These are phyloP conservation scores for Cantharis rustica DNA, from an alignment of 2,888 invertebrate species.

Conservation along the genomic window DNA sequence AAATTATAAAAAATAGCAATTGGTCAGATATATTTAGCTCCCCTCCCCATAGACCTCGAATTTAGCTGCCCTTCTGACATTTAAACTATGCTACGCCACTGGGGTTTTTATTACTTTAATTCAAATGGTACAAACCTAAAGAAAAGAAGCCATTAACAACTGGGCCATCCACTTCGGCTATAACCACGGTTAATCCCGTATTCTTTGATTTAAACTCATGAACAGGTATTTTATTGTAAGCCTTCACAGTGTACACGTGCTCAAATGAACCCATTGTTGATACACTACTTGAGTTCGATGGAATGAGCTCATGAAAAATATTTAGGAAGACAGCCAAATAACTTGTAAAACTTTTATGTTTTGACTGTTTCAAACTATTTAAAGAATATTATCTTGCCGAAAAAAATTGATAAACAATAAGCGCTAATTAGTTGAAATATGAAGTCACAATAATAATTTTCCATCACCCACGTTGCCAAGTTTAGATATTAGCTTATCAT, in stretches of 20 bases:
- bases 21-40: no score
- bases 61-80: no score
- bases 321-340: background rate
- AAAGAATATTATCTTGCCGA: background rate
- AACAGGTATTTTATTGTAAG: conserved; percentile 75
- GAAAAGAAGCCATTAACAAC: conserved; percentile 87
- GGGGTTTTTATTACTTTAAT: no score
- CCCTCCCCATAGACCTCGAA: no score
- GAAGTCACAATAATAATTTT: background rate
- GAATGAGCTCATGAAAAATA: background rate
- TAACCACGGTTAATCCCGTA: conserved; percentile 81
- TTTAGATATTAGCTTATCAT: background rate
- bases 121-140: conserved; percentile 66
- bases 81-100: no score
- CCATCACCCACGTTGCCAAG: background rate
- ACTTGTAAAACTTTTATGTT: background rate
- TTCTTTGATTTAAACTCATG: conserved; percentile 78
- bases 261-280: conserved; percentile 57
- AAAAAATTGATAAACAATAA: background rate
- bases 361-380: no score
- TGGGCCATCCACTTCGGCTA: conserved; percentile 89
- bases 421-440: background rate
- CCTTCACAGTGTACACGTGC: conserved; percentile 66
- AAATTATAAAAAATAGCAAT: no score
- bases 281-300: background rate